Percentiles rank a stretch among this genome's conserved stretches.
Evolutionary conservation across 2,888 invertebrate species (phyloP).

Genomic region (Mythimna impura): DNA sequence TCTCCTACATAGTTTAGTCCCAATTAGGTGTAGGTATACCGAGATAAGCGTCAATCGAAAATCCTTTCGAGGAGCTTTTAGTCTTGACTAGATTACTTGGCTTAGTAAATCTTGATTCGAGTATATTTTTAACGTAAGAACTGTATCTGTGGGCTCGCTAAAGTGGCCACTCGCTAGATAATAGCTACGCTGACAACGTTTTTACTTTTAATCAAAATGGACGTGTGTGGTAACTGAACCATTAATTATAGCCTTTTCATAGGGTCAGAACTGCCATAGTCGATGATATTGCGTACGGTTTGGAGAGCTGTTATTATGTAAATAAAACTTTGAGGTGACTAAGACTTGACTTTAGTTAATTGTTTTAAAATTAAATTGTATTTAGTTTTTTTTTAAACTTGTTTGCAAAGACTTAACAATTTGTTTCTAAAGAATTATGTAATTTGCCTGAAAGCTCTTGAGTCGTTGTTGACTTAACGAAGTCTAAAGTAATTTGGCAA

Average conservation of each 20-base stretch:
- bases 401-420: constrained; percentile 5
- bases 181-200: constrained; percentile 45
- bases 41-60: constrained; percentile 52
- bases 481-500: constrained; percentile 21
- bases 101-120: constrained; percentile 48
- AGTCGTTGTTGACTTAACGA: constrained; percentile 13
- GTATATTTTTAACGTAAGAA: constrained; percentile 54
- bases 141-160: constrained; percentile 49
- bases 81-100: constrained; percentile 39
- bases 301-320: background rate
- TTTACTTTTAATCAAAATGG: constrained; percentile 48
- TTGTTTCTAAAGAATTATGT: constrained; percentile 9
- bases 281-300: constrained; percentile 5
- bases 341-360: background rate
- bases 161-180: constrained; percentile 52
- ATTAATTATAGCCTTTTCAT: constrained; percentile 35
- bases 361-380: background rate
- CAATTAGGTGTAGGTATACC: constrained; percentile 46
- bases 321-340: background rate
- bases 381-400: no score
- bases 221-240: constrained; percentile 39
- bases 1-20: constrained; percentile 42
- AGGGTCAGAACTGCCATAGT: constrained; percentile 4
- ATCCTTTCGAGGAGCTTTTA: constrained; percentile 49
- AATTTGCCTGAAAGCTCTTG: background rate